Evolutionary conservation across 2,113 vertebrate genomes (phyloP), one percentile per base, ranked within the genome.

Genomic region (Ptilorrhoa leucosticta): DNA sequence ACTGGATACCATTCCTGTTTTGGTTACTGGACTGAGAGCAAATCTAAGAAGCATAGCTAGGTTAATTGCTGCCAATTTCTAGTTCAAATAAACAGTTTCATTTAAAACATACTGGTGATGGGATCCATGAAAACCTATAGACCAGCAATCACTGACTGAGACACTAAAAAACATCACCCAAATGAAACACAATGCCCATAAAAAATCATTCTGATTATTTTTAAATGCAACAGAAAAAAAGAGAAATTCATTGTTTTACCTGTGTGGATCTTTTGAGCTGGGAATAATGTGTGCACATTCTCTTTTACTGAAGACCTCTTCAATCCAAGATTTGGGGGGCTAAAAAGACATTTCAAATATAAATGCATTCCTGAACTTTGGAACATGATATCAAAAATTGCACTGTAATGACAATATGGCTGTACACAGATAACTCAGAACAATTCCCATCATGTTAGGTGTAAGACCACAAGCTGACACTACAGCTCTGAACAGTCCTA

Each of bases 231-330:
- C 15, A 71, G 44, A 57, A 68, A 81, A 80, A 20, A 51, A 88
- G 13, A 26, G 2, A 53, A 90, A 92, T 57, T 79, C 11, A 69
- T 45, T 68, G 39, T 37, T 90, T 75, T 98, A 99, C 99, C 98
- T 98, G 98, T 99, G 99, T 88, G 97, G 96, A 92, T 99, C 98
- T 95, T 98, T 98, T 48, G 99, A 98, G 78, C 95, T 98, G 48
- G 98, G 98, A 91, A 99, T 98, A 81, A 99, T 98, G 96, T 98
- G 98, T 76, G 97, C 97, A 97, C 99, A 99, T 93, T 99, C 99
- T 97, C 99, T 98, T 97, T 98, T 99, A 96, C 84, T 97, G 96
- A 99, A 99, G 60, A 97, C 98, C n/a, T 97, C 98, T 97, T 99
- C 99, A 2, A 99, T 99, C 99, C 99, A 99, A 82, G 98, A 98